These are phyloP conservation scores for Okapia johnstoni DNA, from an alignment of 2,113 vertebrate genomes.

Conservation along the genomic window DNA sequence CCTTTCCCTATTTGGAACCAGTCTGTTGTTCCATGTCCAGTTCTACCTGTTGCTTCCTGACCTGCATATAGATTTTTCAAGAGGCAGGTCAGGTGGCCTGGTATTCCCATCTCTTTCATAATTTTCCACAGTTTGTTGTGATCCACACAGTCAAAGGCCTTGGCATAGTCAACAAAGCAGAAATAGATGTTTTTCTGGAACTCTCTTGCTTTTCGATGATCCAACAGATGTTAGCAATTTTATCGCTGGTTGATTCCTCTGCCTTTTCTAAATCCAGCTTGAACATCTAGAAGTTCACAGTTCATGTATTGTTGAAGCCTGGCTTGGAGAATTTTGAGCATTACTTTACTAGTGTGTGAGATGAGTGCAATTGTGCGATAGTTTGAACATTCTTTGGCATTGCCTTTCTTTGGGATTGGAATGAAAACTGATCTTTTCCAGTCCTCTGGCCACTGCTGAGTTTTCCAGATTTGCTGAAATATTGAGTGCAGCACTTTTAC, in stretches of 20 bases:
- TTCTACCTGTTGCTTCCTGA: not conserved
- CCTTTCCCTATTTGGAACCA: not conserved
- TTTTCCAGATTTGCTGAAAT: not conserved
- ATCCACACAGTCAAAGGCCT: not conserved
- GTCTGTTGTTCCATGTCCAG: not conserved
- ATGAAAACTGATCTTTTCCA: not conserved
- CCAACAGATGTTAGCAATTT: not conserved
- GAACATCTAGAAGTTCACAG: not conserved
- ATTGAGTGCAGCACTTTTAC: not conserved
- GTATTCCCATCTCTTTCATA: not conserved
- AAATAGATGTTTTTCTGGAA: not conserved
- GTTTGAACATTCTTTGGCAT: not conserved
- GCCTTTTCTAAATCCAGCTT: not conserved
- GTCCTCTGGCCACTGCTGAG: not conserved
- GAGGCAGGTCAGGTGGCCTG: not conserved
- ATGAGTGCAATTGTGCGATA: accelerated
- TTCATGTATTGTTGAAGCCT: not conserved
- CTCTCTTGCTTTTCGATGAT: not conserved
- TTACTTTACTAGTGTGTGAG: not conserved
- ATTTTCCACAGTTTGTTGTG: not conserved
- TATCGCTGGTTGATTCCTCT: not conserved
- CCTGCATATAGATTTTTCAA: not conserved
- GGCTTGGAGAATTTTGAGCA: not conserved
- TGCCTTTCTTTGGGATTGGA: not conserved
- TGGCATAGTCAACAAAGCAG: not conserved